Conservation (phyloP, 2,113 vertebrate genomes). For the Morone chrysops region DNA sequence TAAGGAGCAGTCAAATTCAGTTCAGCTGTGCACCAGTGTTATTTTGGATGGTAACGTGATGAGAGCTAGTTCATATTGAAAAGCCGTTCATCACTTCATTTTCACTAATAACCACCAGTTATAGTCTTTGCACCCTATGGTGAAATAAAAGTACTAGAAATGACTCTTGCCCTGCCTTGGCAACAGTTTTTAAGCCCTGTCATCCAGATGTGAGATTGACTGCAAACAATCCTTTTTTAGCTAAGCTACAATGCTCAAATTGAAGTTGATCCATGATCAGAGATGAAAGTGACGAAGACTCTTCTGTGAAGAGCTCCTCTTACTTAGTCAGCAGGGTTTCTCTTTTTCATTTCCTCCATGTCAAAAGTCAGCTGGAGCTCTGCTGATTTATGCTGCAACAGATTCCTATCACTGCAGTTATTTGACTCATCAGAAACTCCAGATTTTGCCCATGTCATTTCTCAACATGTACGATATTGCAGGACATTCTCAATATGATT, state of each 20-base stretch:
- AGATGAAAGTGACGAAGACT: conserved; percentile 59
- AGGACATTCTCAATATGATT: not conserved
- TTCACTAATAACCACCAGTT: not conserved
- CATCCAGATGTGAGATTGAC: conserved; percentile 26
- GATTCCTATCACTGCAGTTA: conserved; percentile 13
- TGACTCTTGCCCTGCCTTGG: not conserved
- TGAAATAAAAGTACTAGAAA: not conserved
- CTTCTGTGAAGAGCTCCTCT: conserved; percentile 26
- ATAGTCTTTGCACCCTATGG: too few relatives aligned
- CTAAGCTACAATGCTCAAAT: conserved; percentile 11
- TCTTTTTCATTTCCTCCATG: conserved; percentile 60
- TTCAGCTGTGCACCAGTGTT: not conserved
- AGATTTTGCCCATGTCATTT: conserved; percentile 4
- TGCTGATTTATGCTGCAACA: conserved; percentile 31
- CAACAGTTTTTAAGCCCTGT: conserved; percentile 1
- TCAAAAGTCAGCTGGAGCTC: conserved; percentile 38
- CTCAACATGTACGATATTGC: not conserved
- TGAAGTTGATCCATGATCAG: conserved; percentile 33
- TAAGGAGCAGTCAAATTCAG: not conserved
- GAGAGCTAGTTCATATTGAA: not conserved
- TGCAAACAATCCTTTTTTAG: conserved; percentile 19
- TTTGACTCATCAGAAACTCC: conserved; percentile 28
- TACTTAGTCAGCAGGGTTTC: conserved; percentile 51
- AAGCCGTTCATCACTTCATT: not conserved
- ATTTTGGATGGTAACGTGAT: not conserved